phyloP scores from a whole-genome alignment of 2,888 invertebrate genomes.

The Sceliomorpha sp. region DNA sequence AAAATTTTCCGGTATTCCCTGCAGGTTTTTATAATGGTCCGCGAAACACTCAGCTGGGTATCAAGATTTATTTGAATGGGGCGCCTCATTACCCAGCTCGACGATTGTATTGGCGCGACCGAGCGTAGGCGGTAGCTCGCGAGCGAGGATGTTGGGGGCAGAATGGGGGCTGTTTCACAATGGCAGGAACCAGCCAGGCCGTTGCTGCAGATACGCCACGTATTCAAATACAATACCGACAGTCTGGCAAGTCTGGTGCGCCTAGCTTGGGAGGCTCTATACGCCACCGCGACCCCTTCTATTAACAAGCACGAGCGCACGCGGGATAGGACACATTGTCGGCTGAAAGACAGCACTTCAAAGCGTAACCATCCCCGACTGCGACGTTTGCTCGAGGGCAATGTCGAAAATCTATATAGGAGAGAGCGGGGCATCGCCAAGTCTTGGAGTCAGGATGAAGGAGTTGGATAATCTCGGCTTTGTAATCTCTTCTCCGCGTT shows the following conservation, averaged over 20 bases:
- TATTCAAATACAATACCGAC: constrained; percentile 76
- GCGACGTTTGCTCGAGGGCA: constrained; percentile 53
- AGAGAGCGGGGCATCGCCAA: constrained; percentile 34
- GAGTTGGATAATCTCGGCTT: constrained; percentile 73
- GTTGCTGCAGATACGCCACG: constrained; percentile 74
- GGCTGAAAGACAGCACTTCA: constrained; percentile 60
- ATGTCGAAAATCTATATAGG: constrained; percentile 56
- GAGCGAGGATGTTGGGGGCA: constrained; percentile 53
- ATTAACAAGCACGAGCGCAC: constrained; percentile 74
- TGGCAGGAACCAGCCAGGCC: constrained; percentile 49
- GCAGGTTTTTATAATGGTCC: constrained; percentile 69
- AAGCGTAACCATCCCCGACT: constrained; percentile 57
- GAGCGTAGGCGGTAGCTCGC: constrained; percentile 56
- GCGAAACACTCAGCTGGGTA: constrained; percentile 73
- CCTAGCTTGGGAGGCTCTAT: constrained; percentile 32
- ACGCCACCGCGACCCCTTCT: constrained; percentile 67
- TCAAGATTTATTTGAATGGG: constrained; percentile 79
- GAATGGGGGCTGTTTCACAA: constrained; percentile 50
- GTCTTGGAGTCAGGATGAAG: constrained; percentile 61
- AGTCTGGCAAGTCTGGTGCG: constrained; percentile 68
- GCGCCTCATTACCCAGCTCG: constrained; percentile 78
- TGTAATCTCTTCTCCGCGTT: constrained; percentile 67
- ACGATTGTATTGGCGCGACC: constrained; percentile 72
- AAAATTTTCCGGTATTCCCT: constrained; percentile 41
- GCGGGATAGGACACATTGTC: constrained; percentile 60